A percentile compares a stretch with the other conserved stretches of the same genome.
Conservation (phyloP, 1,140 invertebrate species). For the Leptopilina boulardi region DNA sequence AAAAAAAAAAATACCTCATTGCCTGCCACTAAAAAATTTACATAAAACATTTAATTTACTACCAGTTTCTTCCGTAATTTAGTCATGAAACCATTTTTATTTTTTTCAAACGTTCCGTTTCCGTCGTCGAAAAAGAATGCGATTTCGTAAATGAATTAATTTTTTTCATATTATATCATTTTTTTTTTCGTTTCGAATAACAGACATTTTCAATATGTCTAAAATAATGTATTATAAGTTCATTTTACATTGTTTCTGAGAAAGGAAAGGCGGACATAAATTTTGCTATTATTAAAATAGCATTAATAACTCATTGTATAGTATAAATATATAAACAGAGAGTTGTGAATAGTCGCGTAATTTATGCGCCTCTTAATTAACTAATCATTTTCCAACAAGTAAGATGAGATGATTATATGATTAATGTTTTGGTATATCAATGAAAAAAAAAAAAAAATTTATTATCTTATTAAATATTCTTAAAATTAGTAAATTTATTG, state of each 20-base stretch:
- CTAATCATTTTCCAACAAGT: constrained; percentile 3
- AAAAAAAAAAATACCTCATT: not conserved
- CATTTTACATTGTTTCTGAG: not conserved
- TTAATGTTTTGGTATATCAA: not conserved
- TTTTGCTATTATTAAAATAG: not conserved
- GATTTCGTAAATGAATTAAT: not conserved
- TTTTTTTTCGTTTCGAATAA: not conserved
- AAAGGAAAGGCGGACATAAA: constrained; percentile 15
- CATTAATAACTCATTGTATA: constrained; percentile 29
- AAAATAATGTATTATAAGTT: not conserved
- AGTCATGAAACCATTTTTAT: not conserved
- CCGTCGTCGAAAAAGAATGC: constrained; percentile 1
- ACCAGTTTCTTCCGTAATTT: constrained; percentile 17
- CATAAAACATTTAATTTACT: constrained; percentile 23
- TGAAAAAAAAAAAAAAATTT: not conserved
- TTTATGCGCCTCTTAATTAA: constrained; percentile 24
- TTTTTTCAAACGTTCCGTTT: not conserved
- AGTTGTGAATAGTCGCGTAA: constrained; percentile 4
- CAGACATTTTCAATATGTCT: not conserved
- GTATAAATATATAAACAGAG: too few relatives aligned
- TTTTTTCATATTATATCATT: too few relatives aligned
- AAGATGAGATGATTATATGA: not conserved
- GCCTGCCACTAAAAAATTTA: constrained; percentile 15
- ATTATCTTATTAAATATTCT: too few relatives aligned
- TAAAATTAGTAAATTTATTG: too few relatives aligned